Base-by-base conservation (phyloP, 2,888 invertebrate genomes). In the Tridacna crocea region DNA sequence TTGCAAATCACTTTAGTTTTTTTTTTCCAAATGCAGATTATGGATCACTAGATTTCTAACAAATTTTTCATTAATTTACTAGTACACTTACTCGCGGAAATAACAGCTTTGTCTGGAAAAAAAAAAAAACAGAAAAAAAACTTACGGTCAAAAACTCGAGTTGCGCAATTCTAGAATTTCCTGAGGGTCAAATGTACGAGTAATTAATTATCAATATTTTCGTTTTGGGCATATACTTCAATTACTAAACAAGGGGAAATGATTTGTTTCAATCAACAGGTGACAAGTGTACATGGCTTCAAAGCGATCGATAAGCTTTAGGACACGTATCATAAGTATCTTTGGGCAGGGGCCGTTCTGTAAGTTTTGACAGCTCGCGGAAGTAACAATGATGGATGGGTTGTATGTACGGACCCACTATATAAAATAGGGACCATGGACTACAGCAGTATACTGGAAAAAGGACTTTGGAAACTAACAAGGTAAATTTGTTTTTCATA, bases 321-420 rank as follows among this genome's bases (percentile, higher is more conserved):
- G 55, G 55, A 55, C 55, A 55, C 55, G 55, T 55, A 55, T 55
- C 55, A 19, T 55, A 19, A 55, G 55, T 55, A 55, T 19, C 17
- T 24, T 70, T 77, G 27, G 65, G 68, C 26, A 72, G 26, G 36
- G 47, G 48, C 72, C 74, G 70, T 58, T 60, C 58, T 60, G 48
- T 70, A 65, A 13, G 65, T 24, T 78, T 76, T 84, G 84, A 84
- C 84, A 79, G 72, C 36, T 58, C 24, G 24, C 70, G 70, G 70
- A 70, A 70, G 70, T 70, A 51, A 13, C 12, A 13, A 22, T 22
- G 70, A 24, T 26, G 47, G 46, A 51, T 51, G 47, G 48, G 70
- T 51, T 26, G 24, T 48, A 10, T n/a, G 51, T 12, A 11, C 12
- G 26, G 19, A 4, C 12, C 4, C 22, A 24, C 24, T 70, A 70